A percentile compares a stretch with the other conserved stretches of the same genome.
Conservation (phyloP, 2,888 invertebrate genomes). For the Aleiodes leptofemur region DNA sequence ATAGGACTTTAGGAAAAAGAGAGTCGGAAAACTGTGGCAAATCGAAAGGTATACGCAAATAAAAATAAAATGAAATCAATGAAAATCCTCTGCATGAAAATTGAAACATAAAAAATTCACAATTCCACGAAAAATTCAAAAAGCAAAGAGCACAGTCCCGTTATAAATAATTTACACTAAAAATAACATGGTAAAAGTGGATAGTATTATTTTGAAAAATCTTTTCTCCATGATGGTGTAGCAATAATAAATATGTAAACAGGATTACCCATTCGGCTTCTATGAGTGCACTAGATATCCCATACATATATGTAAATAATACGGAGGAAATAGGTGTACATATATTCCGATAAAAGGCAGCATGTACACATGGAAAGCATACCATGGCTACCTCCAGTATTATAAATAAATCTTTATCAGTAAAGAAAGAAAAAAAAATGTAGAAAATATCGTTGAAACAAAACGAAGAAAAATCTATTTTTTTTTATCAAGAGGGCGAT, state of each 20-base stretch:
- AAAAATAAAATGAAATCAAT: not conserved
- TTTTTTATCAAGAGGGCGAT: conserved; percentile 28
- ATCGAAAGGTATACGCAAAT: too few species aligned
- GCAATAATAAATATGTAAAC: conserved; percentile 59
- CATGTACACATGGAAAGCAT: too few species aligned
- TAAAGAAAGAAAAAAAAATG: not conserved
- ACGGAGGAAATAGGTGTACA: conserved; percentile 32
- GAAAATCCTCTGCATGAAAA: not conserved
- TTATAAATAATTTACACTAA: conserved; percentile 15
- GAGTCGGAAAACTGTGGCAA: too few species aligned
- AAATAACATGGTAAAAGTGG: not conserved
- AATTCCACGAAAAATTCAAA: too few species aligned
- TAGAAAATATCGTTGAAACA: conserved; percentile 44
- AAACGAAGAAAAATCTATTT: conserved; percentile 45
- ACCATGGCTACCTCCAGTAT: not conserved
- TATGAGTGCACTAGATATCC: conserved; percentile 3
- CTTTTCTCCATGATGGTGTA: conserved; percentile 44
- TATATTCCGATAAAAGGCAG: conserved; percentile 27
- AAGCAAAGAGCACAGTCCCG: not conserved
- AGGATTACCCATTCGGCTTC: conserved; percentile 53
- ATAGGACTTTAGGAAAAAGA: too few species aligned
- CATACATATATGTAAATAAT: conserved; percentile 52
- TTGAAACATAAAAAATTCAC: not conserved
- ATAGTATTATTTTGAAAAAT: conserved; percentile 4
- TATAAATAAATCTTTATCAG: conserved; percentile 18